phyloP scores from a whole-genome alignment of 2,113 vertebrate genomes.

The Phyllopteryx taeniolatus region DNA sequence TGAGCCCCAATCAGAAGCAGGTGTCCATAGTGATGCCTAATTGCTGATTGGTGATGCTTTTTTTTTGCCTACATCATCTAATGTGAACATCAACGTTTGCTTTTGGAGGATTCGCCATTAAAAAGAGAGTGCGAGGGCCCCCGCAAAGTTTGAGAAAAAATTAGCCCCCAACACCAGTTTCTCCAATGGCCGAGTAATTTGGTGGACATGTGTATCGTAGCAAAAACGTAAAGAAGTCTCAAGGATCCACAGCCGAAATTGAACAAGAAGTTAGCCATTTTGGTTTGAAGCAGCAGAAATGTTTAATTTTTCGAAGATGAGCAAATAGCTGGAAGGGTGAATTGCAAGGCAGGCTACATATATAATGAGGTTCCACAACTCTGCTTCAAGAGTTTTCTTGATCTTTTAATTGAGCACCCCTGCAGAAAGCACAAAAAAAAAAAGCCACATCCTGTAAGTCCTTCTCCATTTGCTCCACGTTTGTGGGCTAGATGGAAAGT shows the following conservation, averaged over 20 bases:
- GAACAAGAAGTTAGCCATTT: neutral
- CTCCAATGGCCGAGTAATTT: neutral
- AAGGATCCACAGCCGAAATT: neutral
- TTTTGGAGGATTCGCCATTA: no score
- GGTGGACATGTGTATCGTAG: neutral
- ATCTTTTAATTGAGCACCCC: neutral
- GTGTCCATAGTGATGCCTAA: no score
- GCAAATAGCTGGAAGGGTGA: neutral
- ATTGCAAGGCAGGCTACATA: neutral
- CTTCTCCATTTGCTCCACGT: slow-evolving; percentile 32
- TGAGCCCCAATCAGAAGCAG: no score
- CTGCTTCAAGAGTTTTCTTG: neutral
- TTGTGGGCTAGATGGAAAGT: slow-evolving; percentile 46
- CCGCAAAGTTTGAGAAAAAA: no score
- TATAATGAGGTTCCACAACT: no score
- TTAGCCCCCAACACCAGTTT: neutral
- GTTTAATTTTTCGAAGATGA: neutral
- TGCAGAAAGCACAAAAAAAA: neutral
- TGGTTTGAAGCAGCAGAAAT: neutral
- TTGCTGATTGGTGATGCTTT: no score
- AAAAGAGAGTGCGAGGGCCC: no score
- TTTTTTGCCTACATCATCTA: no score
- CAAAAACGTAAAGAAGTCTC: neutral
- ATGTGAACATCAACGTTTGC: no score
- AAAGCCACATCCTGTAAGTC: slow-evolving; percentile 21